Conservation (phyloP, 2,888 invertebrate genomes). For the Barypeithes pellucidus region DNA sequence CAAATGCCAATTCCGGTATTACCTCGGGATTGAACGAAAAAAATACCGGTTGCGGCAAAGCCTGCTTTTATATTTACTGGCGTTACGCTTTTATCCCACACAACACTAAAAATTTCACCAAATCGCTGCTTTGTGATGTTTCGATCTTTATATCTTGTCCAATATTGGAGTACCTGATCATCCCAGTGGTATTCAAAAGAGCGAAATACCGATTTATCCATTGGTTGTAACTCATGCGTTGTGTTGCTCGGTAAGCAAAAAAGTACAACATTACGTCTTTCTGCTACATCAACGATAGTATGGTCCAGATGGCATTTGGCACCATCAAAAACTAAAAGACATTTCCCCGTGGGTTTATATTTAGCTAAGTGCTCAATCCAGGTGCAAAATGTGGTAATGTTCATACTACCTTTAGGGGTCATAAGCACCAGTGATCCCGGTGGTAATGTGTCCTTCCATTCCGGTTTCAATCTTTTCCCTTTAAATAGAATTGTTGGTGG, state of each 20-base stretch:
- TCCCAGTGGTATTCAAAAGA: constrained; percentile 65
- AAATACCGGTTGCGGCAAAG: constrained; percentile 52
- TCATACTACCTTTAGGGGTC: constrained; percentile 59
- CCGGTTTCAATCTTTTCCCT: constrained; percentile 57
- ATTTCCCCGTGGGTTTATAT: constrained; percentile 55
- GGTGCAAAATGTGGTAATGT: constrained; percentile 53
- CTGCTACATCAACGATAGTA: constrained; percentile 61
- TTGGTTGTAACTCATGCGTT: constrained; percentile 62
- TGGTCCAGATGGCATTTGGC: constrained; percentile 60
- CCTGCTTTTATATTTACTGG: constrained; percentile 49
- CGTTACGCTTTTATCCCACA: constrained; percentile 17
- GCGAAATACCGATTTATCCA: constrained; percentile 62
- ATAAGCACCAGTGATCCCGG: constrained; percentile 53
- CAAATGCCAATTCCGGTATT: constrained; percentile 47
- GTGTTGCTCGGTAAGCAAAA: constrained; percentile 65
- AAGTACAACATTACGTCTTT: constrained; percentile 58
- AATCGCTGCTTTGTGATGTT: constrained; percentile 52
- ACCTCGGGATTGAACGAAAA: constrained; percentile 44
- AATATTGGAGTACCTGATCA: constrained; percentile 61
- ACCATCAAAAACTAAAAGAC: constrained; percentile 60
- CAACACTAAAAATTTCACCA: constrained; percentile 16
- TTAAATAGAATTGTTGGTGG: constrained; percentile 60
- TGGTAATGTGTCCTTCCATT: constrained; percentile 56
- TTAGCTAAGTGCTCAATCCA: constrained; percentile 56
- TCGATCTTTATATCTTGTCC: constrained; percentile 38